These are phyloP conservation scores for Emys orbicularis DNA, from an alignment of 2,797 vertebrate species.

Conservation along the genomic window DNA sequence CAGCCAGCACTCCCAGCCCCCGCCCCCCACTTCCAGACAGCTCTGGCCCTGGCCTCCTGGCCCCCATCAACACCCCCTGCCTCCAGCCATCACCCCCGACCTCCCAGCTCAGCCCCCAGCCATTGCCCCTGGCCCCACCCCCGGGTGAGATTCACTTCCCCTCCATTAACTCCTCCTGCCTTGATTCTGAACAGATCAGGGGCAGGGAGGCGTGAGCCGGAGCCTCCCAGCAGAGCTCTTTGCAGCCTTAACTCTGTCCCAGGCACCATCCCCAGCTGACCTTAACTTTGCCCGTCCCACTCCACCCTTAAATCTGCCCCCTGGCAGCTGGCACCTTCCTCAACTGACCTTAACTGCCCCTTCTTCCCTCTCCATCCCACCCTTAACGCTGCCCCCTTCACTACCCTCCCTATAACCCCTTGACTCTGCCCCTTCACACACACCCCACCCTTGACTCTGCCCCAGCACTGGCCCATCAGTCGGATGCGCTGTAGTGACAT, in stretches of 20 bases:
- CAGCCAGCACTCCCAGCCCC: no score
- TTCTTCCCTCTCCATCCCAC: neutral
- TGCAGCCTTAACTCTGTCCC: neutral
- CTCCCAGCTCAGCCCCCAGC: no score
- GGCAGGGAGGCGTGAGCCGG: neutral
- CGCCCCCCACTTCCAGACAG: no score
- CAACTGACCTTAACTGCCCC: neutral
- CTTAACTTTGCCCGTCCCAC: neutral
- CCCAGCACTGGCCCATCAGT: neutral
- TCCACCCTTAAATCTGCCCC: neutral
- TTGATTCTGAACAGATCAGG: neutral
- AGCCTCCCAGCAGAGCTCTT: neutral
- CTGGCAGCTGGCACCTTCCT: no score
- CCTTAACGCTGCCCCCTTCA: neutral
- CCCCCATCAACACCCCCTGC: neutral
- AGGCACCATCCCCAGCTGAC: neutral
- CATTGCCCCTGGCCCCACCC: no score
- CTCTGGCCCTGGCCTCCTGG: neutral
- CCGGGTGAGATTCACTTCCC: neutral
- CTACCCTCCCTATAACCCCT: neutral
- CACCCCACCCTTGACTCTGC: neutral
- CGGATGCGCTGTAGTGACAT: neutral
- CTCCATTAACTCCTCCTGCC: neutral
- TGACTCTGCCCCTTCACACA: neutral
- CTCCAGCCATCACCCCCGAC: no score